These are phyloP conservation scores for Geopemphigus sp. DNA, from an alignment of 1,140 invertebrate species.

Conservation along the genomic window DNA sequence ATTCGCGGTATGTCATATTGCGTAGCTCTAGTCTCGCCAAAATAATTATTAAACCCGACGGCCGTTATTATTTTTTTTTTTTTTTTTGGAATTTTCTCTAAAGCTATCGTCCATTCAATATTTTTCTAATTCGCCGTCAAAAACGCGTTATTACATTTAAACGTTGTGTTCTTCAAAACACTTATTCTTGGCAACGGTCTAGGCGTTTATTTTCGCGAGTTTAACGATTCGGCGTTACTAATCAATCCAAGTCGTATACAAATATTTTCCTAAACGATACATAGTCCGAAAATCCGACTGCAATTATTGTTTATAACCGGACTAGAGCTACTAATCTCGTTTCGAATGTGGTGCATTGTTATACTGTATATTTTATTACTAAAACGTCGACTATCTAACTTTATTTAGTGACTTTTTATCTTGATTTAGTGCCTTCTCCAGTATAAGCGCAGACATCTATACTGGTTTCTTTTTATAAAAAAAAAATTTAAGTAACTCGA, in stretches of 20 bases:
- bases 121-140: no score
- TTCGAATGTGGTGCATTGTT: neutral
- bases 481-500: neutral
- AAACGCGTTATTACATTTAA: no score
- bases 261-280: no score
- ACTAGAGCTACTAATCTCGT: neutral
- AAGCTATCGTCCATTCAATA: no score
- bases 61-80: no score
- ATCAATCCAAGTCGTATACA: no score
- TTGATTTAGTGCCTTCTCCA: slow-evolving; percentile 39
- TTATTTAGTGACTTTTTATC: slow-evolving; percentile 12
- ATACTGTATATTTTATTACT: neutral
- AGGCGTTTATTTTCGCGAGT: no score
- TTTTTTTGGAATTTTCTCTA: no score
- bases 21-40: neutral
- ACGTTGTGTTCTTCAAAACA: no score
- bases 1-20: neutral
- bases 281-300: neutral
- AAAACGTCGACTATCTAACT: neutral
- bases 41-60: neutral
- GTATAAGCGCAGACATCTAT: neutral
- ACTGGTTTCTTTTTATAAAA: neutral
- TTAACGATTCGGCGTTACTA: no score
- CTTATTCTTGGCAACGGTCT: no score
- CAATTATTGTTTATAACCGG: neutral